Base-by-base conservation (phyloP, 2,113 vertebrate genomes). In the Corvus hawaiiensis region DNA sequence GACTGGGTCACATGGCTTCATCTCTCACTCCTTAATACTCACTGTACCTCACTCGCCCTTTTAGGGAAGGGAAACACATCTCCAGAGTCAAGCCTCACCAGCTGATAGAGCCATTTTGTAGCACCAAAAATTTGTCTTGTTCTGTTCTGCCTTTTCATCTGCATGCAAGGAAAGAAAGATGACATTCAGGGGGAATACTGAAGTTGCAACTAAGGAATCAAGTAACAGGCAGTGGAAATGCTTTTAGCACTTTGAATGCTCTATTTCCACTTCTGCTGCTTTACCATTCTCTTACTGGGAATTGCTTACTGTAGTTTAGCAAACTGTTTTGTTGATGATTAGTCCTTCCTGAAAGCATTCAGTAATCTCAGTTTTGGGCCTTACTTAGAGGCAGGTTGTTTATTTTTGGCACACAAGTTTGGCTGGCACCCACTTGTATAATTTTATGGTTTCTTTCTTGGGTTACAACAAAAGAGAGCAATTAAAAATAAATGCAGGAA, bases 401-500 rank as follows among this genome's bases (percentile, higher is more conserved):
- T 56, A 30, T 72, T 51, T 93, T 62, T 74, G 15, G 11, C 22
- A 37, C 6, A 11, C 1, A 59, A 44, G 11, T 61, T 30, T 80
- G 30, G 10, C 66, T 6, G 1, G 48, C 18, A 26, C 10, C 8
- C 3, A 28, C 8, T 80, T 71, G 3, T 69, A n/a, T 83, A 0
- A 27, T 62, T 59, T 85, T 61, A 69, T 48, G 0, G 0, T 44
- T 87, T 66, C 17, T 76, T 83, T 61, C 23, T 84, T 89, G 39
- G 6, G 11, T 87, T 89, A 27, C 11, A 67, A 44, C 11, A 78
- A 35, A 75, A 52, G 6, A 73, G 26, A 82, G 4, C 14, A 81
- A 84, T 64, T 92, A 63, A 84, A 90, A 75, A 35, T 30, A 91
- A 84, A 39, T 67, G 35, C 48, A 78, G 66, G 32, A 93, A 21